phyloP scores from a whole-genome alignment of 2,113 vertebrate genomes.

The Tiliqua scincoides region DNA sequence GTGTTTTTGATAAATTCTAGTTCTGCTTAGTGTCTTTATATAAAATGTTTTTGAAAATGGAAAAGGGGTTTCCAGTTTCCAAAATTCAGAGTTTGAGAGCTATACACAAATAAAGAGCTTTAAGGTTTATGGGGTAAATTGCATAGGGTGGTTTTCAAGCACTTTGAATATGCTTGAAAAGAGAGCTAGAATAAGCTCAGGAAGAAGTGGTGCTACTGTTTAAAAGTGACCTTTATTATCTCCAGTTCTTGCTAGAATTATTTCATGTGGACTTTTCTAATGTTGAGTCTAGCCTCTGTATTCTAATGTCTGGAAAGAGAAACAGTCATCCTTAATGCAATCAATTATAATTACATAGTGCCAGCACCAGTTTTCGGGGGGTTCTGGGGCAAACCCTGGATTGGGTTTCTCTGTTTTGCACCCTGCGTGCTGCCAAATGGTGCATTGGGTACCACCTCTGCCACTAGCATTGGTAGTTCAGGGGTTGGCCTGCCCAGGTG shows the following conservation, averaged over 20 bases:
- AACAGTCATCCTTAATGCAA: not conserved
- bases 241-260: not conserved
- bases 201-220: constrained; percentile 20
- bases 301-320: not conserved
- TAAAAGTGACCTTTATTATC: constrained; percentile 16
- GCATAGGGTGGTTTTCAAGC: not conserved
- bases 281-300: not conserved
- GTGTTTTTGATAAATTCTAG: not conserved
- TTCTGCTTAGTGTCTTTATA: not conserved
- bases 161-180: not conserved
- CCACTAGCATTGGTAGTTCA: no score
- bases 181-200: not conserved
- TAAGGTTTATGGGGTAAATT: not conserved
- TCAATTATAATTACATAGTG: no score
- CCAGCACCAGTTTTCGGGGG: no score
- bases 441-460: no score
- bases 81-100: not conserved
- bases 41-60: not conserved
- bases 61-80: not conserved
- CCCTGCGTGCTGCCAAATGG: no score
- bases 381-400: no score
- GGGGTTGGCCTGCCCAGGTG: no score
- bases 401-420: no score
- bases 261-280: not conserved
- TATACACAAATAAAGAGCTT: not conserved